Conservation (phyloP, 2,797 vertebrate species). For the Hippopotamyrus pictus region DNA sequence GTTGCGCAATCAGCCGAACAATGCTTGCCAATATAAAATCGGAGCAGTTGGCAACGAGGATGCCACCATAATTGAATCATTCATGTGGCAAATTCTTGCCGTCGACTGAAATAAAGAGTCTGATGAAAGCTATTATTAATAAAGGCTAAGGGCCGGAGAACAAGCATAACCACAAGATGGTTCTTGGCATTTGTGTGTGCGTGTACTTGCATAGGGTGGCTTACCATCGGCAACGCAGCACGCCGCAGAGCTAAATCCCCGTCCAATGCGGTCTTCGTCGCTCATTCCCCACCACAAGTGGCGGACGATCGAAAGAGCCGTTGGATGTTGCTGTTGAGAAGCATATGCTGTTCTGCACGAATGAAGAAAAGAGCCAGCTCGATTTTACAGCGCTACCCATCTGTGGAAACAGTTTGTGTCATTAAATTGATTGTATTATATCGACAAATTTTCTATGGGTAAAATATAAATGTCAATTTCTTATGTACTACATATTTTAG, state of each 20-base stretch:
- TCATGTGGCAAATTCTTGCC: constrained; percentile 10
- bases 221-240: background rate
- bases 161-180: constrained; percentile 6
- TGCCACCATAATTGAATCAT: constrained; percentile 10
- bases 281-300: background rate
- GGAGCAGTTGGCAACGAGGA: background rate
- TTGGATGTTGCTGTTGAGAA: background rate
- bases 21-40: constrained; percentile 13
- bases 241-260: background rate
- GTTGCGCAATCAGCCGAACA: background rate
- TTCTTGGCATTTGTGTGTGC: background rate
- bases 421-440: background rate
- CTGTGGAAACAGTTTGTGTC: background rate
- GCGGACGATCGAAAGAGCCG: background rate
- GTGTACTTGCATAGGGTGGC: background rate
- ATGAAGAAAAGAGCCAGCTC: background rate
- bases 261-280: background rate
- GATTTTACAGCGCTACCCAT: background rate
- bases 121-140: constrained; percentile 19
- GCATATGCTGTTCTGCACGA: background rate
- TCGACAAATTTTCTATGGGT: background rate
- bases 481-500: background rate
- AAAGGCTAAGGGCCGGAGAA: background rate
- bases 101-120: constrained; percentile 10
- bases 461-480: background rate